Conservation (phyloP, 2,113 vertebrate species). For the Mixornis gularis region DNA sequence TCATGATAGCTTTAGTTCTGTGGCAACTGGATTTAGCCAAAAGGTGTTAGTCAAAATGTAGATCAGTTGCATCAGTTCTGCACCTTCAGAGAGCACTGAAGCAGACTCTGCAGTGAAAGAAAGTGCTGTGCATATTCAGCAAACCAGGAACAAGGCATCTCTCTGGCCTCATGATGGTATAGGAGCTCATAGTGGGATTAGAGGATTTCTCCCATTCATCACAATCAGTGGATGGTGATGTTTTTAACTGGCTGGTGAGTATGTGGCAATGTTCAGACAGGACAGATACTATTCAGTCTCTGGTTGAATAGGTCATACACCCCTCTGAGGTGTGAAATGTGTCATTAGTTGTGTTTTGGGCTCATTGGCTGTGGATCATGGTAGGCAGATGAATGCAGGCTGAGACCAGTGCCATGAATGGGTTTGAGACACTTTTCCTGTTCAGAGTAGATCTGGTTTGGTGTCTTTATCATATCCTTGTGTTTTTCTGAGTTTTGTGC, state of each 20-base stretch:
- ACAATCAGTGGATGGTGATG: neutral
- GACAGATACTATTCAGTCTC: neutral
- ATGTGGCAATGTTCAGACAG: neutral
- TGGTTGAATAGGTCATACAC: neutral
- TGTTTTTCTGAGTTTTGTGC: neutral
- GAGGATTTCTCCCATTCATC: neutral
- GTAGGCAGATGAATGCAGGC: neutral
- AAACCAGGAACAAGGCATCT: neutral
- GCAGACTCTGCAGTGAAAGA: neutral
- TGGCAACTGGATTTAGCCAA: neutral
- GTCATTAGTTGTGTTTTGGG: neutral
- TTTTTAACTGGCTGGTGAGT: neutral
- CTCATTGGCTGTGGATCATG: neutral
- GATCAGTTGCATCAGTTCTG: neutral
- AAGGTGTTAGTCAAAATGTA: neutral
- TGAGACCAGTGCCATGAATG: neutral
- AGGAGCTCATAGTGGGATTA: neutral
- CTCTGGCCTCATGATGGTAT: neutral
- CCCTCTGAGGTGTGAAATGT: neutral
- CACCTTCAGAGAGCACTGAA: neutral
- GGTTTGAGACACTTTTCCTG: neutral
- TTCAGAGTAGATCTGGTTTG: neutral
- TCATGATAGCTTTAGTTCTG: neutral
- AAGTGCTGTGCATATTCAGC: neutral
- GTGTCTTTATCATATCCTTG: neutral